These are phyloP conservation scores for Nestor notabilis DNA, from an alignment of 2,113 vertebrate species.

Conservation along the genomic window DNA sequence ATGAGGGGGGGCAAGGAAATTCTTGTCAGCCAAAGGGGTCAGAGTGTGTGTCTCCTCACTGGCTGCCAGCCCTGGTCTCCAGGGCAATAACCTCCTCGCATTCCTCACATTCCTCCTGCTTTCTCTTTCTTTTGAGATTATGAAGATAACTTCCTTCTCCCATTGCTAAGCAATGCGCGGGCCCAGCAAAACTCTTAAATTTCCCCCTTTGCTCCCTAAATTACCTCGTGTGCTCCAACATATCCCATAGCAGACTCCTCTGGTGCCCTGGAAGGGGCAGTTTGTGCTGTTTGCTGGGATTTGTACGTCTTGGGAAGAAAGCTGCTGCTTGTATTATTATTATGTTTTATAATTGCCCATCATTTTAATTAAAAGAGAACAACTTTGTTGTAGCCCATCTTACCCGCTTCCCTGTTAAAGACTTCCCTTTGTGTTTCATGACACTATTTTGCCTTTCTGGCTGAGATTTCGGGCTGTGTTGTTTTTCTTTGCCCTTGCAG, in stretches of 20 bases:
- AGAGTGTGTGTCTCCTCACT: not conserved
- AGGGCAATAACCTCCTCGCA: slow-evolving; percentile 51
- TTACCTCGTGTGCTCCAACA: not conserved
- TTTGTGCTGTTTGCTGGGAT: not conserved
- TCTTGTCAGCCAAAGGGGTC: slow-evolving; percentile 31
- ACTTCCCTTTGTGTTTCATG: not conserved
- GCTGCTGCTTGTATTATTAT: not conserved
- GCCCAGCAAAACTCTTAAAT: not conserved
- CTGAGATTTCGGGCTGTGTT: not conserved
- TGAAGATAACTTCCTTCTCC: slow-evolving; percentile 63
- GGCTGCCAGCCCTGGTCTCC: slow-evolving; percentile 13
- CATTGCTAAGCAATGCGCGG: not conserved
- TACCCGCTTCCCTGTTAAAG: not conserved
- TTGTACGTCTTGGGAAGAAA: not conserved
- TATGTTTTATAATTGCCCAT: not conserved
- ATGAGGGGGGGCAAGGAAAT: not conserved
- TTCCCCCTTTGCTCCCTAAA: not conserved
- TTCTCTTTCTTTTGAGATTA: slow-evolving; percentile 67
- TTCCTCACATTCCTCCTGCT: slow-evolving; percentile 58
- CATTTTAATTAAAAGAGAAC: not conserved
- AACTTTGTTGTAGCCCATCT: not conserved
- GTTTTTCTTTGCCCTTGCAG: not conserved
- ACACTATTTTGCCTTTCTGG: not conserved
- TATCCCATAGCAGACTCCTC: not conserved
- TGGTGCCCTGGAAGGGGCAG: not conserved